phyloP scores from a whole-genome alignment of 2,888 invertebrate genomes.

The Papilio elwesi region DNA sequence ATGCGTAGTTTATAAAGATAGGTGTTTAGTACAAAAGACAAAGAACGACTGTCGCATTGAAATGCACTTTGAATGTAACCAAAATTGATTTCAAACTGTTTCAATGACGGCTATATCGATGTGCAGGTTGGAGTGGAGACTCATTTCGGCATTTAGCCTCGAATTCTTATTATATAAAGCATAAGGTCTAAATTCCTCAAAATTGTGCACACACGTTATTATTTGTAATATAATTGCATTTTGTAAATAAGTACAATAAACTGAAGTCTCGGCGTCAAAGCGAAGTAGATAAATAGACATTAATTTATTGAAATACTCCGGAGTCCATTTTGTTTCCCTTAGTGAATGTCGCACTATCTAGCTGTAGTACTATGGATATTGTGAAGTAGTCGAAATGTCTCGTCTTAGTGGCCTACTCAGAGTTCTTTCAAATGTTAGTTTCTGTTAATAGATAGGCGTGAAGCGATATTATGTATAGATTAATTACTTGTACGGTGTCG shows the following conservation, averaged over 20 bases:
- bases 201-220: slow-evolving; percentile 54
- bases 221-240: slow-evolving; percentile 75
- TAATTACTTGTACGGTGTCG: slow-evolving; percentile 70
- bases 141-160: slow-evolving; percentile 33
- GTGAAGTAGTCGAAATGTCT: slow-evolving; percentile 75
- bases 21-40: slow-evolving; percentile 81
- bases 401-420: slow-evolving; percentile 77
- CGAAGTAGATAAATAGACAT: slow-evolving; percentile 71
- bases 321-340: slow-evolving; percentile 76
- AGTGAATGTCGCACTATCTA: slow-evolving; percentile 82
- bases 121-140: slow-evolving; percentile 28
- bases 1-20: slow-evolving; percentile 70
- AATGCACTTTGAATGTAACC: slow-evolving; percentile 44
- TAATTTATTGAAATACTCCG: slow-evolving; percentile 81
- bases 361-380: slow-evolving; percentile 76
- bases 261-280: slow-evolving; percentile 62
- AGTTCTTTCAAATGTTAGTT: slow-evolving; percentile 75
- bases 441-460: slow-evolving; percentile 81
- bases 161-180: slow-evolving; percentile 38
- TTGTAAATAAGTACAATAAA: slow-evolving; percentile 81
- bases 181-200: slow-evolving; percentile 46
- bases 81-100: slow-evolving; percentile 16
- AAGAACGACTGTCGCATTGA: slow-evolving; percentile 48
- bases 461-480: slow-evolving; percentile 74
- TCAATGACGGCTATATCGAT: slow-evolving; percentile 32